Percentiles rank a stretch among this genome's conserved stretches.
Conservation (phyloP, 2,888 invertebrate genomes). For the Salticus scenicus region DNA sequence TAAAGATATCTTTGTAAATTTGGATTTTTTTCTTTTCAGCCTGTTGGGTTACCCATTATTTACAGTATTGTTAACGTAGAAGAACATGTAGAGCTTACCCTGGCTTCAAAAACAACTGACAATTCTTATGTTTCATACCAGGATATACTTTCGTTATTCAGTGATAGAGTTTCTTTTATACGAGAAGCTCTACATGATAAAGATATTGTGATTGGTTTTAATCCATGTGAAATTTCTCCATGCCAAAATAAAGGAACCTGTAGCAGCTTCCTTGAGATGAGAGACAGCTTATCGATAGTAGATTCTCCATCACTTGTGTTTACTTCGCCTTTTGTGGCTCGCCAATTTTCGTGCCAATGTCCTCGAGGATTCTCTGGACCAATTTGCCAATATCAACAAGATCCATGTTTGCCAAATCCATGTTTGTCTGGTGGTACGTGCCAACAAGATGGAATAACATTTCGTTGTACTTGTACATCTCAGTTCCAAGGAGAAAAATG, state of each 20-base stretch:
- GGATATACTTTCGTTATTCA: conserved; percentile 49
- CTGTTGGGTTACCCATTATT: conserved; percentile 50
- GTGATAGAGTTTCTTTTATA: conserved; percentile 31
- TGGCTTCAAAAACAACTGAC: conserved; percentile 53
- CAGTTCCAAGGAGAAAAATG: conserved; percentile 88
- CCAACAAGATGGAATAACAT: conserved; percentile 87
- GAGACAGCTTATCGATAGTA: conserved; percentile 82
- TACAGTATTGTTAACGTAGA: conserved; percentile 69
- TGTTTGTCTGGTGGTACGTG: conserved; percentile 91
- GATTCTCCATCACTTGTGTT: conserved; percentile 88
- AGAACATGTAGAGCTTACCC: conserved; percentile 62
- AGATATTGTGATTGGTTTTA: conserved; percentile 72
- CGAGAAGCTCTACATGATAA: conserved; percentile 51
- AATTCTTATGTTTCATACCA: conserved; percentile 39
- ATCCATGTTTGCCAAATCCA: conserved; percentile 92
- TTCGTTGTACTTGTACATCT: conserved; percentile 86
- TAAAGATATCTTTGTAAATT: no score
- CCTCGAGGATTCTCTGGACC: conserved; percentile 88
- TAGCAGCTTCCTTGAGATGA: conserved; percentile 74
- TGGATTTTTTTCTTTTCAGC: conserved; percentile 36
- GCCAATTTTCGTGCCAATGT: conserved; percentile 88
- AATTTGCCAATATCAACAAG: conserved; percentile 89
- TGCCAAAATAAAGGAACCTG: conserved; percentile 78
- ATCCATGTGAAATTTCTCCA: conserved; percentile 79
- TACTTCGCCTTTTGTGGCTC: conserved; percentile 86